phyloP scores from a whole-genome alignment of 2,797 vertebrate species.

The Mormyrops attenuatus region DNA sequence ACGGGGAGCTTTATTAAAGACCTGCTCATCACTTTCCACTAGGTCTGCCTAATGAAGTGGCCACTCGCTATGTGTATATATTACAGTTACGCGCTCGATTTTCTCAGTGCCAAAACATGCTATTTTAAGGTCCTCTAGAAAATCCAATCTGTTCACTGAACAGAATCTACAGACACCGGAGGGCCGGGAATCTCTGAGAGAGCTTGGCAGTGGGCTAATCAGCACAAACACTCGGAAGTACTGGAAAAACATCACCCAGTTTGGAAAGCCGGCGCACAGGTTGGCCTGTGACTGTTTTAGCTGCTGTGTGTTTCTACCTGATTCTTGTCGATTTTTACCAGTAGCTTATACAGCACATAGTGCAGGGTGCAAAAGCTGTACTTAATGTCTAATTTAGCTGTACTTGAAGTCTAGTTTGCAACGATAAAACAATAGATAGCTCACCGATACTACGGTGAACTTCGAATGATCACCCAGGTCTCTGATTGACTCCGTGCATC shows the following conservation, averaged over 20 bases:
- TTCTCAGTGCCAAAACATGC: background rate
- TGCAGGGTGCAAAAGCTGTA: background rate
- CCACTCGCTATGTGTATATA: background rate
- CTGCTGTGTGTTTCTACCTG: background rate
- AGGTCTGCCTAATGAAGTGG: background rate
- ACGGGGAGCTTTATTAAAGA: background rate
- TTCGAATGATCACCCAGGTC: background rate
- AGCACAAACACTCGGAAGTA: background rate
- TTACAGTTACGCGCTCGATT: background rate
- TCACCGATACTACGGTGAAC: background rate
- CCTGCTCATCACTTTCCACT: background rate
- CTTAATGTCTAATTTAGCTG: background rate
- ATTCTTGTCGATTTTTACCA: background rate
- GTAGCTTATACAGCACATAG: background rate
- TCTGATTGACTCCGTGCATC: background rate
- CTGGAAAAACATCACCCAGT: background rate
- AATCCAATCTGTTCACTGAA: conserved; percentile 7
- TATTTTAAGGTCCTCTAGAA: background rate
- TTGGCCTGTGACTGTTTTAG: background rate
- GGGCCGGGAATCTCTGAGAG: background rate
- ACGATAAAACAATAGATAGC: background rate
- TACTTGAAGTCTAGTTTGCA: too few species aligned
- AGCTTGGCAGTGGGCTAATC: background rate
- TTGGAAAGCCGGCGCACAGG: background rate
- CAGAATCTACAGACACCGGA: background rate